Conservation (phyloP, 37 sponge, comb jelly and placozoan species). For the Geodia barretti region DNA sequence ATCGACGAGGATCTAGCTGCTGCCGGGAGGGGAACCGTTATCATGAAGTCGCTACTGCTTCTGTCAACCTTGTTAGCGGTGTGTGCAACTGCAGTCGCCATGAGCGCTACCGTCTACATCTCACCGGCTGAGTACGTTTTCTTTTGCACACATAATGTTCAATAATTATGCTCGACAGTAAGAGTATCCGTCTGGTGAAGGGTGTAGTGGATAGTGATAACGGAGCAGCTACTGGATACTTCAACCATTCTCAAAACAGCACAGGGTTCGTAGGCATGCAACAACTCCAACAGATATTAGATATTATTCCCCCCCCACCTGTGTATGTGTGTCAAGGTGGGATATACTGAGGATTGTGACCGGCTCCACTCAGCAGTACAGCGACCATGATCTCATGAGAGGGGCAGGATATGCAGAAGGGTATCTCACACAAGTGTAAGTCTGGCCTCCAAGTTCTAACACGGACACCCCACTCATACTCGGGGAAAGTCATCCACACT, state of each 20-base stretch:
- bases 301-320: no score
- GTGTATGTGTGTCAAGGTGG: constrained; percentile 42
- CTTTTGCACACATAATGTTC: no score
- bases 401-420: constrained; percentile 62
- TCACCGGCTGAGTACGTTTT: neutral
- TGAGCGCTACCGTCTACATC: neutral
- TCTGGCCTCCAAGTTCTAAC: neutral
- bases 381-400: constrained; percentile 20
- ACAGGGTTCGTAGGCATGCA: constrained; percentile 28
- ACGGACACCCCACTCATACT: no score
- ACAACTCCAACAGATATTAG: no score
- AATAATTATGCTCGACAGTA: neutral
- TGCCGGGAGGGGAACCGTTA: neutral
- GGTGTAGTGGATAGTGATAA: constrained; percentile 21
- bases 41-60: neutral
- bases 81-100: neutral
- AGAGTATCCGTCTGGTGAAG: neutral
- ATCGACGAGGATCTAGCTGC: no score
- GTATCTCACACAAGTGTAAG: constrained; percentile 51
- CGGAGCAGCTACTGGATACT: constrained; percentile 43
- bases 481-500: no score
- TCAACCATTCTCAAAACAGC: constrained; percentile 22
- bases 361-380: neutral
- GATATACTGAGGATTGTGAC: constrained; percentile 30
- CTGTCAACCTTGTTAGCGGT: neutral